phyloP scores from a whole-genome alignment of 2,113 vertebrate genomes.

The Anser brachyrhynchus region DNA sequence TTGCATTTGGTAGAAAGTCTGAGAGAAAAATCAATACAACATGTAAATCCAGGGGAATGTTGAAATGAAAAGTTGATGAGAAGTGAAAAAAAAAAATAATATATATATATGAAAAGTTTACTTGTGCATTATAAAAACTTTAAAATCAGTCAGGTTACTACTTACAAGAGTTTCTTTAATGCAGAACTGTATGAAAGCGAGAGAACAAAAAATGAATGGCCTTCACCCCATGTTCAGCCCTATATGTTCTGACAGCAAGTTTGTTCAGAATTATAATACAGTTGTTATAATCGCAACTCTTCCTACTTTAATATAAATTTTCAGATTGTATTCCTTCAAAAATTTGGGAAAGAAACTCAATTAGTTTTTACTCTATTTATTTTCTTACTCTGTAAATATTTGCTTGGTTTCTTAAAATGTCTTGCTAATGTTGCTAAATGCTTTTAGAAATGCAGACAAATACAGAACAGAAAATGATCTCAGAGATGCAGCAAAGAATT shows the following conservation, averaged over 20 bases:
- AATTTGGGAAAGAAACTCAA: not conserved
- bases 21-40: not conserved
- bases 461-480: not conserved
- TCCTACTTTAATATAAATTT: not conserved
- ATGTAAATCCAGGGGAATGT: not conserved
- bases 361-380: not conserved
- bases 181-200: not conserved
- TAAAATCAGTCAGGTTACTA: not conserved
- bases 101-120: not conserved
- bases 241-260: not conserved
- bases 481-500: not conserved
- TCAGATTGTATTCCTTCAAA: not conserved
- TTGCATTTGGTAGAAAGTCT: not conserved
- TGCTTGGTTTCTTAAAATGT: not conserved
- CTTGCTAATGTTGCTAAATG: not conserved
- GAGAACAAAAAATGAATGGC: not conserved
- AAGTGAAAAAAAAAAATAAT: not conserved
- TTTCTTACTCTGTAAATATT: not conserved
- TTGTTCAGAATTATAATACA: not conserved
- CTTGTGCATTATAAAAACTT: not conserved
- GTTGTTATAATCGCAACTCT: not conserved
- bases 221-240: not conserved
- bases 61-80: not conserved
- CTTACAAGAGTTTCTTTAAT: not conserved
- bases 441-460: not conserved